Conservation (phyloP, 2,797 vertebrate genomes). For the Caiman crocodilus region DNA sequence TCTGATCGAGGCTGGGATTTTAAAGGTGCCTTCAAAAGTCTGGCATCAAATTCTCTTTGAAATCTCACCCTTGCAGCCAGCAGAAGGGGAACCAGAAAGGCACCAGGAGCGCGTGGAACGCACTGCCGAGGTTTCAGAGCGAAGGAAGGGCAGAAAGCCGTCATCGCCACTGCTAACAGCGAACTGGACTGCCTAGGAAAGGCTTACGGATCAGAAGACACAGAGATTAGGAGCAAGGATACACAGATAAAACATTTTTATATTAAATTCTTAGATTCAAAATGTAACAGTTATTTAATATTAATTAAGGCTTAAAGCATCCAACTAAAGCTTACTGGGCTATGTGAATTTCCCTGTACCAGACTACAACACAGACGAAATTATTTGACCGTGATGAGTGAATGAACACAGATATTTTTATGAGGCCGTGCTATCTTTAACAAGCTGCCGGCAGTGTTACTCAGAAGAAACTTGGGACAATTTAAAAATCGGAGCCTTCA, state of each 20-base stretch:
- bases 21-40: background rate
- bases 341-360: background rate
- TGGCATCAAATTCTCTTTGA: background rate
- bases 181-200: background rate
- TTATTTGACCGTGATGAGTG: background rate
- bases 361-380: background rate
- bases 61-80: background rate
- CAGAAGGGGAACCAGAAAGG: background rate
- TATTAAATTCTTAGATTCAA: background rate
- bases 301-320: background rate
- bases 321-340: background rate
- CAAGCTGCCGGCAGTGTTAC: fast-evolving
- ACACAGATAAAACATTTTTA: background rate
- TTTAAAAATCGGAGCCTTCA: background rate
- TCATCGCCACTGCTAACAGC: background rate
- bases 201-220: fast-evolving
- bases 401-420: background rate
- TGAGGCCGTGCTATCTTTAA: background rate
- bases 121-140: background rate
- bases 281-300: background rate
- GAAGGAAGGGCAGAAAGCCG: background rate
- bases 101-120: background rate
- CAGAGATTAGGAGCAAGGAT: background rate
- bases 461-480: fast-evolving
- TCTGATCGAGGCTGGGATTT: background rate